These are phyloP conservation scores for Lucinisca nassula DNA, from an alignment of 2,888 invertebrate genomes.

Conservation along the genomic window DNA sequence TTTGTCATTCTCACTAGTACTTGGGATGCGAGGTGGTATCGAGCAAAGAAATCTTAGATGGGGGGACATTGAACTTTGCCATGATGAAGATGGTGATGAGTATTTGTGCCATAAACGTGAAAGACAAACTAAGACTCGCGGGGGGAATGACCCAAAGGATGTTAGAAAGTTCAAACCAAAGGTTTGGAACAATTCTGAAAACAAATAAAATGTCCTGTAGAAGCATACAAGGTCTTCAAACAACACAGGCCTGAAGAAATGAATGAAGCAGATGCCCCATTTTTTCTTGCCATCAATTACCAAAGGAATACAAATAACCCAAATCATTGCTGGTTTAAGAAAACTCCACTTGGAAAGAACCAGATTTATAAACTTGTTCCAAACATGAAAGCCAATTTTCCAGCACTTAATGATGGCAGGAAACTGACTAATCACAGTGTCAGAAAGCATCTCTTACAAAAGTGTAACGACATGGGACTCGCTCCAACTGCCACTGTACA, in stretches of 20 bases:
- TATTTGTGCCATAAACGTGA: slow-evolving; percentile 22
- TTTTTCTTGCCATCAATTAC: slow-evolving; percentile 13
- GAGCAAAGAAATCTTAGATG: slow-evolving; percentile 25
- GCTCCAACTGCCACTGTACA: slow-evolving; percentile 19
- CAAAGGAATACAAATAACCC: not conserved
- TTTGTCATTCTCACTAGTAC: slow-evolving; percentile 13
- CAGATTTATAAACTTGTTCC: slow-evolving; percentile 19
- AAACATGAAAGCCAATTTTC: slow-evolving; percentile 17
- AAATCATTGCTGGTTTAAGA: slow-evolving; percentile 8
- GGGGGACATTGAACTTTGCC: slow-evolving; percentile 25
- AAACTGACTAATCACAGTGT: slow-evolving; percentile 21
- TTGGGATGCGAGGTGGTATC: slow-evolving; percentile 37
- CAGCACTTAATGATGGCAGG: not conserved
- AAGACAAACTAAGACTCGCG: slow-evolving; percentile 29
- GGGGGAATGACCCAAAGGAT: slow-evolving; percentile 13
- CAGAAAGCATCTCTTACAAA: slow-evolving; percentile 24
- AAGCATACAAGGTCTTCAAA: slow-evolving; percentile 1
- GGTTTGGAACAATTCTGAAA: slow-evolving; percentile 17
- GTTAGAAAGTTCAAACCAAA: slow-evolving; percentile 27
- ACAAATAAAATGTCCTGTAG: slow-evolving; percentile 12
- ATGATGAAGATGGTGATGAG: slow-evolving; percentile 20
- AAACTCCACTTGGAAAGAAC: slow-evolving; percentile 21
- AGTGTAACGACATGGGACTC: slow-evolving; percentile 26
- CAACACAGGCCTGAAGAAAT: slow-evolving; percentile 2
- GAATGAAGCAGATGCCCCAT: slow-evolving; percentile 7